Evolutionary conservation across 30 jellyfish, hydroid and myxozoan species (phyloP).

Genomic region (Aurelia sp.): DNA sequence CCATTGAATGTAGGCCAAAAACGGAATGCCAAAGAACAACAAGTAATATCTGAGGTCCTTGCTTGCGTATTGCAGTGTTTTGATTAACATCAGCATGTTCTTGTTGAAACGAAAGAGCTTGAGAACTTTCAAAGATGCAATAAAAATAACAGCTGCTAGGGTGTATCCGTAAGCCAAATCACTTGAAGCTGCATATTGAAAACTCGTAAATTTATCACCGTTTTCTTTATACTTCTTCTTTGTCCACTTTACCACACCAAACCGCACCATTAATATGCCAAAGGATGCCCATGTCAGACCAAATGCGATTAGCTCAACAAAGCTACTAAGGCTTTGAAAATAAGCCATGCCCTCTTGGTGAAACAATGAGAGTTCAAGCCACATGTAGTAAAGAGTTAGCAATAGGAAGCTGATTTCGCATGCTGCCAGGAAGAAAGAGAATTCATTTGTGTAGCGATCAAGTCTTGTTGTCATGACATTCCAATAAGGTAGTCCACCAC

Average conservation of each 20-base stretch:
- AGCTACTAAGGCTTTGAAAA: conserved; percentile 49
- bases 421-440: conserved; percentile 73
- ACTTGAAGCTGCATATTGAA: conserved; percentile 79
- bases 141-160: conserved; percentile 59
- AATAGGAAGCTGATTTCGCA: conserved; percentile 77
- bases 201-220: conserved; percentile 54
- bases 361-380: conserved; percentile 45
- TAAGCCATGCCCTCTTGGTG: conserved; percentile 36
- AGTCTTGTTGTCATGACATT: conserved; percentile 66
- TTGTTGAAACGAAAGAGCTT: conserved; percentile 79
- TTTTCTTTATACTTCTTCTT: conserved; percentile 38
- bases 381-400: conserved; percentile 66
- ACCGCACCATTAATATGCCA: conserved; percentile 64
- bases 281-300: conserved; percentile 66
- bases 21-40: conserved; percentile 42
- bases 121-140: conserved; percentile 62
- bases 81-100: conserved; percentile 60
- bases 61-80: conserved; percentile 44
- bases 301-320: conserved; percentile 62
- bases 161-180: conserved; percentile 71
- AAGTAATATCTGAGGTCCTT: conserved; percentile 28
- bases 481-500: conserved; percentile 53
- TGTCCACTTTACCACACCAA: conserved; percentile 71
- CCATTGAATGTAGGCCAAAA: conserved; percentile 48
- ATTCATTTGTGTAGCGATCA: conserved; percentile 73